A percentile compares a stretch with the other conserved stretches of the same genome.
These are phyloP conservation scores for Phocides pigmalion DNA, from an alignment of 1,140 invertebrate species.

Conservation along the genomic window DNA sequence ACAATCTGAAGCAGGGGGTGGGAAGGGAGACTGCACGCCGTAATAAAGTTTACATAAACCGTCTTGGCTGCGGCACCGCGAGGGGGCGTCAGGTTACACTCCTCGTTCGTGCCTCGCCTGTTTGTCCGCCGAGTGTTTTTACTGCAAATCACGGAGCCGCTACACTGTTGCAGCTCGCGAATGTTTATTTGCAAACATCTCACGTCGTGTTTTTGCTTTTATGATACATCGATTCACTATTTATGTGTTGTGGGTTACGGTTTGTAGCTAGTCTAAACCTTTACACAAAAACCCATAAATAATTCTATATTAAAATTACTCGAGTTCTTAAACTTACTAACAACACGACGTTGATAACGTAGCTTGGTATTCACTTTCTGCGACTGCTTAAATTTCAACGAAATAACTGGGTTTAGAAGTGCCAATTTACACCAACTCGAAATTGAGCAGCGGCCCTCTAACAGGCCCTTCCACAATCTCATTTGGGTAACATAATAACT, in stretches of 20 bases:
- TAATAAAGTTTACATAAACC: conserved; percentile 81
- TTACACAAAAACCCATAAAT: too few relatives aligned
- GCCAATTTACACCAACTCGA: conserved; percentile 69
- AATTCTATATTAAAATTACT: too few relatives aligned
- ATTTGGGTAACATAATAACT: conserved; percentile 80
- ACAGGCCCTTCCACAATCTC: conserved; percentile 72
- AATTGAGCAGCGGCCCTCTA: conserved; percentile 69
- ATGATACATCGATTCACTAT: conserved; percentile 51
- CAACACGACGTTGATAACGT: too few relatives aligned
- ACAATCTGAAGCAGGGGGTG: conserved; percentile 54
- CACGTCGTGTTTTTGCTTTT: conserved; percentile 54
- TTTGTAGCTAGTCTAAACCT: background rate
- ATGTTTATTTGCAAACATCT: conserved; percentile 65
- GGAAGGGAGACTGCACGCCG: conserved; percentile 51
- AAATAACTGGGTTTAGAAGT: conserved; percentile 51
- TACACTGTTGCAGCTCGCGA: conserved; percentile 62
- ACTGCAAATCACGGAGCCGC: conserved; percentile 70
- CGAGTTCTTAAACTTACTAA: too few relatives aligned
- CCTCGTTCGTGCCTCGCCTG: conserved; percentile 50
- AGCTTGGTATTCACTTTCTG: too few relatives aligned
- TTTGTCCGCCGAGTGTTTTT: conserved; percentile 69
- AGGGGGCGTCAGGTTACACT: conserved; percentile 65
- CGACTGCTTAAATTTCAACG: background rate
- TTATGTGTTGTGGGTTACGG: conserved; percentile 36
- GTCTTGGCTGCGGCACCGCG: conserved; percentile 57